Evolutionary conservation across 1,140 invertebrate genomes (phyloP), one percentile per base, ranked within the genome.

Genomic region (Drosophila navojoa): DNA sequence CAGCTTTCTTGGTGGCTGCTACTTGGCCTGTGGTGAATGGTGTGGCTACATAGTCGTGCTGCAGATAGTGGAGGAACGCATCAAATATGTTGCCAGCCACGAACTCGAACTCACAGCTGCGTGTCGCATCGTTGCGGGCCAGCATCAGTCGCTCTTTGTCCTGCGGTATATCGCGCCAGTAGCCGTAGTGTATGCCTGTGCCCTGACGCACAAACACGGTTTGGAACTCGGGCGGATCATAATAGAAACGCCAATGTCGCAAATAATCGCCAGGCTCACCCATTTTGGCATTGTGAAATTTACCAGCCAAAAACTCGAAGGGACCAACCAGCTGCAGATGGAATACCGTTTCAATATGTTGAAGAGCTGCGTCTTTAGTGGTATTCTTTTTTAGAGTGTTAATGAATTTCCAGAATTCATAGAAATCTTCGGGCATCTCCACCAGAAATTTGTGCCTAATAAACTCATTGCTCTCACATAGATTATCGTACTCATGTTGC

Each of bases 161-260:
- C 45, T 94, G 93, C 3, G 96, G 96, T 71, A 94, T 94, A 93
- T 99, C 98, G 90, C 97, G 94, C 93, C 95, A 98, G 92, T 98
- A 99, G 16, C 97, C 97, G 80, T 97, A 95, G 92, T 98, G 97
- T 76, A 95, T 95, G 64, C 95, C 94, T 72, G 94, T 95, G 29
- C 94, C 94, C 4, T 55, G 44, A 82, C 95, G 95, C 90, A 94
- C 95, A 29, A 97, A 91, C 47, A 97, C 92, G 10, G 96, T 96
- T 93, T 96, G 96, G 92, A 98, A 97, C 93, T 99, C 98, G 38
- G 98, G 98, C 45, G 97, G 97, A 94, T 99, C 98, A 93, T 97
- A 98, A 92, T 95, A 98, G 93, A 96, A 98, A 81, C 98, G 94
- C 96, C 97, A 98, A 91, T 98, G 97, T 38, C 95, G 92, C 72